Evolutionary conservation across 2,888 invertebrate species (phyloP).

Genomic region (Eudemis profundana): DNA sequence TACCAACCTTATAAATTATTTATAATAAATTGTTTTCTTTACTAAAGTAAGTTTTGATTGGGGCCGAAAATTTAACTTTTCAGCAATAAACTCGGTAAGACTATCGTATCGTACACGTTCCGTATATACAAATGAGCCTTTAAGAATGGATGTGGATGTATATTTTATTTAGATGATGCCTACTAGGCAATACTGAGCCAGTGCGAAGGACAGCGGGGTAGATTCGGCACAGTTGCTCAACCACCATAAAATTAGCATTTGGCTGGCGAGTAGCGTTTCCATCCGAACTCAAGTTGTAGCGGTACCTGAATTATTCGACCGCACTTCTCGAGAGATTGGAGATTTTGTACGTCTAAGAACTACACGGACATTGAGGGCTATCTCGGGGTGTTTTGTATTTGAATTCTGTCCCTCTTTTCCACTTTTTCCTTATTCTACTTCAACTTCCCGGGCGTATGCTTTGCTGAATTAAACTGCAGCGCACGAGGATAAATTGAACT

Average conservation of each 20-base stretch:
- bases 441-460: conserved; percentile 2
- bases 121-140: conserved; percentile 29
- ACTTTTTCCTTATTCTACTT: conserved; percentile 32
- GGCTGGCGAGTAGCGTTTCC: conserved; percentile 80
- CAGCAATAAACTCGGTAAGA: neutral
- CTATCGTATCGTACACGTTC: conserved; percentile 22
- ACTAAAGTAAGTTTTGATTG: too few relatives aligned
- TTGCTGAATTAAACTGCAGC: conserved; percentile 14
- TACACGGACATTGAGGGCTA: conserved; percentile 51
- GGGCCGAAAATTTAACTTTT: too few relatives aligned
- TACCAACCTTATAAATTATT: too few relatives aligned
- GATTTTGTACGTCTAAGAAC: conserved; percentile 56
- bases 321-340: conserved; percentile 68
- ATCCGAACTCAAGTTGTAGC: conserved; percentile 72
- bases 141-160: conserved; percentile 60
- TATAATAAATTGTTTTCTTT: too few relatives aligned
- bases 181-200: conserved; percentile 69
- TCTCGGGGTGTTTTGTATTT: conserved; percentile 43
- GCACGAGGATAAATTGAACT: neutral
- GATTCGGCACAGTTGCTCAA: conserved; percentile 83
- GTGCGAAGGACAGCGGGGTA: conserved; percentile 76
- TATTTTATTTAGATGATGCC: conserved; percentile 81
- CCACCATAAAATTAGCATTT: conserved; percentile 86
- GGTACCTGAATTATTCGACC: conserved; percentile 80
- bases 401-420: conserved; percentile 35